Base-by-base conservation (phyloP, 2,888 invertebrate genomes). In the Hipparchia sbordonii region DNA sequence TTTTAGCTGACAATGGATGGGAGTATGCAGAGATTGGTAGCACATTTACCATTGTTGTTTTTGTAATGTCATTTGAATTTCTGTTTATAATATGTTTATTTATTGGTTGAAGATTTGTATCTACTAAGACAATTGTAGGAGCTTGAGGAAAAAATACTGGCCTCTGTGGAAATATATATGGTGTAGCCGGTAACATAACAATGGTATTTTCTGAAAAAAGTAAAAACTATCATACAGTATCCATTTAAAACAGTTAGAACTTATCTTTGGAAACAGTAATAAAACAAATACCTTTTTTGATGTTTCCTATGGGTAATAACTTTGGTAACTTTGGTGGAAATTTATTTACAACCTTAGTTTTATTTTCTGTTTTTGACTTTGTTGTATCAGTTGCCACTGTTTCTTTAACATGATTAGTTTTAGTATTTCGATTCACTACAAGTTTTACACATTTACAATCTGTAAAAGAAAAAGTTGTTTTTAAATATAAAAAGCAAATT, bases 21-120 rank as follows among this genome's bases (percentile, higher is more conserved):
- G 93, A 92, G 81, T 92, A 93, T n/a, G 93, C 93, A 62, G 93
- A 89, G 87, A 93, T 92, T 46, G 93, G 93, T 75, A 93, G 81
- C 74, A 93, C 90, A 83, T 93, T 93, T 52, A 93, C 93, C 92
- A 91, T 93, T 54, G 93, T 93, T 54, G 93, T 93, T 87, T 88
- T 93, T 45, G 93, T 93, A 62, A 89, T 86, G 79, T 93, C 92
- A 77, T 85, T 87, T 77, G 77, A 85, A 77, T 82, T 89, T 84
- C 89, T 90, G 78, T 85, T 89, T 56, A 89, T 79, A 76, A 88
- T 82, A 71, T 89, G 74, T 81, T 91, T 92, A 76, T 87, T 90
- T 51, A 90, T 66, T 72, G 88, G 73, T 79, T 89, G 90, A 77
- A 91, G 78, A 81, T 85, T 89, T 74, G 86, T 83, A 79, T 93